Base-by-base conservation (phyloP, 2,888 invertebrate species). In the Ochropleura leucogaster region DNA sequence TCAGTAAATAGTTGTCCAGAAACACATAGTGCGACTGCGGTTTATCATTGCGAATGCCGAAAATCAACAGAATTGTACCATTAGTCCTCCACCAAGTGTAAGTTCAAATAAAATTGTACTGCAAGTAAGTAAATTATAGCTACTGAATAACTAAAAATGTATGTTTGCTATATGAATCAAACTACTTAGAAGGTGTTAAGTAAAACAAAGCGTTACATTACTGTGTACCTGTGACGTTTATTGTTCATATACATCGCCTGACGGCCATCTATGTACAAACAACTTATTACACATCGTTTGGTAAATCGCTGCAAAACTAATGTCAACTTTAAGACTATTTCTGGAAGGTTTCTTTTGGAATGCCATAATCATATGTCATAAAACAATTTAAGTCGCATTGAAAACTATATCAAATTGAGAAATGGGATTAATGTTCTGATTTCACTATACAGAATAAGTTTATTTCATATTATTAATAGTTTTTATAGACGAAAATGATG, bases 141-240 rank as follows among this genome's bases (percentile, higher is more conserved):
- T 44, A 44, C 62, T n/a, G n/a, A 62, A n/a, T 60, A 60, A 42
- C 12, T 62, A 62, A 44, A 75, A 68, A 68, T 64, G 65, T 75
- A 66, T 72, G 64, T 84, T 74, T 80, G 66, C 80, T 82, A 84
- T 77, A 72, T 77, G 80, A 85, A 83, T 83, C 81, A 67, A 79
- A 84, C 72, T 77, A 84, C 72, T 65, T 55, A 72, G 65, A 80
- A 82, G 86, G 86, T 86, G 80, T 88, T 88, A 88, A 89, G 87
- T 89, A 81, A 89, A 89, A 88, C 83, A 79, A 87, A 77, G 78
- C 79, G 51, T 76, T 82, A 72, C 44, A 70, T 84, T 75, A 79
- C 76, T 80, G 85, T 74, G 71, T 83, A 88, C 82, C 81, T 84
- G 75, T 69, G 75, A 74, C 74, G 62, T 87, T 87, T 87, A 87